Evolutionary conservation across 2,113 vertebrate genomes (phyloP).

Genomic region (Epinephelus cyanopodus): DNA sequence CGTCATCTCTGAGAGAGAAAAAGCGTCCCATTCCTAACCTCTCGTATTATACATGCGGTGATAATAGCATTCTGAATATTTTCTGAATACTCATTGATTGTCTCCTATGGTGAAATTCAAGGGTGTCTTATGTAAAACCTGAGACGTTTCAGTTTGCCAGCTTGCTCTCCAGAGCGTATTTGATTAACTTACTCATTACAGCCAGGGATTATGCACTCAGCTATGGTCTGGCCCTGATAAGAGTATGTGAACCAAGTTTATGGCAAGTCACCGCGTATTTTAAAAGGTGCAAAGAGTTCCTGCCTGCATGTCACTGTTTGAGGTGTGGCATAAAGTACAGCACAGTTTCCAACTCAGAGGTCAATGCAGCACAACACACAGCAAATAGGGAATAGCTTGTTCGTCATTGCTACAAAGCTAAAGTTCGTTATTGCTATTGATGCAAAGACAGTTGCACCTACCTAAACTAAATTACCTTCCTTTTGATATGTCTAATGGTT

Average conservation of each 20-base stretch:
- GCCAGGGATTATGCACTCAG: slow-evolving; percentile 29
- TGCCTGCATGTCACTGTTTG: slow-evolving; percentile 13
- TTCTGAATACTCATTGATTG: slow-evolving; percentile 20
- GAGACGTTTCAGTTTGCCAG: slow-evolving; percentile 8
- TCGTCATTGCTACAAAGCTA: not conserved
- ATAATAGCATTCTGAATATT: slow-evolving; percentile 39
- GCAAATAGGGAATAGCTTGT: not conserved
- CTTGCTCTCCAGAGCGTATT: slow-evolving; percentile 19
- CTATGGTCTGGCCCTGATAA: slow-evolving; percentile 36
- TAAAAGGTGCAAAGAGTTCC: slow-evolving; percentile 1
- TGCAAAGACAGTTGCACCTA: not conserved
- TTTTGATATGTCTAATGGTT: no score
- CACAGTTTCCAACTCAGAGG: slow-evolving; percentile 8
- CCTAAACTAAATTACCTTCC: not conserved
- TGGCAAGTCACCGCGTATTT: not conserved
- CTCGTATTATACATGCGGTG: slow-evolving; percentile 11
- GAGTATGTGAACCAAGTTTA: slow-evolving; percentile 30
- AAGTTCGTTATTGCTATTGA: not conserved
- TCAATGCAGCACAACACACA: not conserved
- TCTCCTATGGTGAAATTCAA: slow-evolving; percentile 31
- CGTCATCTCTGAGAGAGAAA: slow-evolving; percentile 19
- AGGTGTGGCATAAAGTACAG: not conserved
- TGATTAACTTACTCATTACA: slow-evolving; percentile 45
- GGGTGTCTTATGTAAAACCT: slow-evolving; percentile 35
- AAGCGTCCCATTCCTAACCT: slow-evolving; percentile 1